A percentile compares a stretch with the other conserved stretches of the same genome.
Conservation (phyloP, 2,888 invertebrate genomes). For the Pristionchus arcanus region DNA sequence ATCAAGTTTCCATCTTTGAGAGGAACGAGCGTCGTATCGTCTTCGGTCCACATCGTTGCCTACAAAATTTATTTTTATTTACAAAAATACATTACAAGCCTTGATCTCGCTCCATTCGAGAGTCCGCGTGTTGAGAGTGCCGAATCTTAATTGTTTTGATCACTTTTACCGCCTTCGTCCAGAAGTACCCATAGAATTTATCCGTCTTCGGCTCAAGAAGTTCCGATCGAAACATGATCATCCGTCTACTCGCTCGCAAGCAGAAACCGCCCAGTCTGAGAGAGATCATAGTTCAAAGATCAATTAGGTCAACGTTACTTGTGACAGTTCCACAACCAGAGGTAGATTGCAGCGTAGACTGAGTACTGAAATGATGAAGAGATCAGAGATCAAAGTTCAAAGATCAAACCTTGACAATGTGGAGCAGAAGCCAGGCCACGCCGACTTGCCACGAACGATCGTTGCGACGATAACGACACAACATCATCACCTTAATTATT, state of each 20-base stretch:
- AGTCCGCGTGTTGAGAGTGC: background rate
- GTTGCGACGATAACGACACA: slow-evolving; percentile 1
- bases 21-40: background rate
- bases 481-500: background rate
- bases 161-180: no score
- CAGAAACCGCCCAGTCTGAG: background rate
- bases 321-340: background rate
- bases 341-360: background rate
- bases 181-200: background rate
- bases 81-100: background rate
- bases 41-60: background rate
- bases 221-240: background rate
- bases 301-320: background rate
- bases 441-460: background rate
- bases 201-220: background rate
- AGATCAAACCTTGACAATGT: background rate
- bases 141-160: background rate
- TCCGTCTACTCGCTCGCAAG: background rate
- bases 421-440: background rate
- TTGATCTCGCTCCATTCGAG: slow-evolving; percentile 31
- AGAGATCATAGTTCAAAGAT: background rate
- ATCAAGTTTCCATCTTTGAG: background rate
- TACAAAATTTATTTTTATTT: background rate
- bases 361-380: background rate
- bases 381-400: background rate